Evolutionary conservation across 1,140 invertebrate genomes (phyloP), one percentile per base, ranked within the genome.

Genomic region (Solenopsis invicta): DNA sequence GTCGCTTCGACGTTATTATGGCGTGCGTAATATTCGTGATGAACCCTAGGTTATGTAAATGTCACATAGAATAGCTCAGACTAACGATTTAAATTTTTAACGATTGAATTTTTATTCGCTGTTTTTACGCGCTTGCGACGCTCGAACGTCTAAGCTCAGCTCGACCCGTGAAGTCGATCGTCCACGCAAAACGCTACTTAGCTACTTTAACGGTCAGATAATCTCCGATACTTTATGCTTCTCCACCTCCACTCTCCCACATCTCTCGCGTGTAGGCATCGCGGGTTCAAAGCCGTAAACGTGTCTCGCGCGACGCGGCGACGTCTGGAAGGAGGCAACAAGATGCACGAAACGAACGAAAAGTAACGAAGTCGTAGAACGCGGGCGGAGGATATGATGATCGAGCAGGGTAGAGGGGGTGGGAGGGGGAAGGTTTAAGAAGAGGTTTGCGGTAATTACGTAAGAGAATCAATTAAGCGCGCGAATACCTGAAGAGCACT

Each of bases 381-480:
- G 37, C 52, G 24, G 64, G 62, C 66, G 69, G 66, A 18, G 50
- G 41, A 75, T 74, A 50, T 29, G 29, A 8, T 37, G 69, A 84
- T 62, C 54, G 45, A 37, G 18, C 41, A 21, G 5, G 18, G n/a
- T 21, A 16, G 50, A 12, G 13, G n/a, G 9, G 34, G 29, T n/a
- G 16, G 10, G 13, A 24, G 10, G 56, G 24, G 37, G 21, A 2
- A 29, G 41, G 41, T 41, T 41, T 16, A 86, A 45, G 45, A 41
- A 75, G 81, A 61, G 37, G 86, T 50, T 59, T 76, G 61, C 50
- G 56, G 88, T 85, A 93, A 93, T 93, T 92, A 92, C 88, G 86
- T 92, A 93, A 93, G 88, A 88, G 89, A 93, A 93, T 93, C 91
- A 93, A 93, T 93, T 93, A 93, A 88, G 88, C 80, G 77, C 88